These are phyloP conservation scores for Masticophis lateralis DNA, from an alignment of 2,797 vertebrate genomes.

Conservation along the genomic window DNA sequence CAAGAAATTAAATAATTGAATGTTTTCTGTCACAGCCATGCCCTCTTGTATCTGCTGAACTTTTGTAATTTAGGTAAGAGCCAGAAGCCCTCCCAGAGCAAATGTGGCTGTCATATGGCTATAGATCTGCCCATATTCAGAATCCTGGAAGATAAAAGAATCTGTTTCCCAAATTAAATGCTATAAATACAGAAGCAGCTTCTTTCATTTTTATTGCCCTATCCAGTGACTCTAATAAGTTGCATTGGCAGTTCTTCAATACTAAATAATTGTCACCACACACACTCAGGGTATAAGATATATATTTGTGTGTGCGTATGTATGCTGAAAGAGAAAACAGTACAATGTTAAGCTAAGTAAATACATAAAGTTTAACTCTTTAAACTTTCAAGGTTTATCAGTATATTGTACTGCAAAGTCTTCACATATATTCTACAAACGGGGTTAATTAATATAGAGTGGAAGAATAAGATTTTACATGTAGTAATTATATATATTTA, in stretches of 20 bases:
- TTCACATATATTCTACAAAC: not conserved
- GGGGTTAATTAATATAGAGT: not conserved
- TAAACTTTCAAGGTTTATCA: not conserved
- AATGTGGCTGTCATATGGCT: not conserved
- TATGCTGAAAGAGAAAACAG: not conserved
- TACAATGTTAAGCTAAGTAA: not conserved
- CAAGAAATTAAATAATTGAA: not conserved
- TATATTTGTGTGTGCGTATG: not conserved
- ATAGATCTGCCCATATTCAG: not conserved
- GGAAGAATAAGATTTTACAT: not conserved
- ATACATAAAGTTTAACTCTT: not conserved
- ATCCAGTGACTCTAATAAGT: not conserved
- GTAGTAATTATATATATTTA: not conserved
- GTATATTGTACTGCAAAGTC: not conserved
- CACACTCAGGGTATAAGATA: not conserved
- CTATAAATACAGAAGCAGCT: not conserved
- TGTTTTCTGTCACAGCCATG: not conserved
- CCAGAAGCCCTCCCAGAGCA: not conserved
- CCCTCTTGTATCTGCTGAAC: not conserved
- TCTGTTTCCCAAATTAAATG: not conserved
- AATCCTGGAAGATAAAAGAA: not conserved
- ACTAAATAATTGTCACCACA: not conserved
- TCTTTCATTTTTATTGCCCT: not conserved
- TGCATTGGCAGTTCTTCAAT: not conserved
- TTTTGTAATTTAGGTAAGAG: not conserved